Conservation (phyloP, 2,113 vertebrate genomes). For the Hypanus sabinus region DNA sequence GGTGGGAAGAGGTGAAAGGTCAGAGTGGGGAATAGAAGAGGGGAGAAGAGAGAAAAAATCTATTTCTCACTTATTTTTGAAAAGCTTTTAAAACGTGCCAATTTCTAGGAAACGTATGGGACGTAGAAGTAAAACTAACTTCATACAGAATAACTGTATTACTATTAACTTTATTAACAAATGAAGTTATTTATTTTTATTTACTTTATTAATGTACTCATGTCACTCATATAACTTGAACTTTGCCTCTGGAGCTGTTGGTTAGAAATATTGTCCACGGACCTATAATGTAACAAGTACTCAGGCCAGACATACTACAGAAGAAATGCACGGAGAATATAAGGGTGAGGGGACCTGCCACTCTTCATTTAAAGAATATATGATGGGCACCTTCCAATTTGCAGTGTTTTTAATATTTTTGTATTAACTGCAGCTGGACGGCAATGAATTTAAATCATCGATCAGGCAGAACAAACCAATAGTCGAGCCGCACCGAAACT, state of each 20-base stretch:
- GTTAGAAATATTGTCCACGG: not conserved
- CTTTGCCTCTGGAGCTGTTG: not conserved
- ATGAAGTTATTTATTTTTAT: too few species aligned
- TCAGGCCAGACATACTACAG: not conserved
- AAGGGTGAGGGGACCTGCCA: not conserved
- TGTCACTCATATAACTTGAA: not conserved
- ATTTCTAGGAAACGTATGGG: not conserved
- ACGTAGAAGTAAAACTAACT: not conserved
- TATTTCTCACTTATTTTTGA: too few species aligned
- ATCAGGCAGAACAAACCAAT: not conserved
- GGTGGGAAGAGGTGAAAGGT: too few species aligned
- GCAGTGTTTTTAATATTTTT: not conserved
- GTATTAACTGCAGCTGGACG: too few species aligned
- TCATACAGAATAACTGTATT: not conserved
- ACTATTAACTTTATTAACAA: not conserved
- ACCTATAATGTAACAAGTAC: not conserved
- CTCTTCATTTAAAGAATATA: not conserved
- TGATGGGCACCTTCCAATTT: not conserved
- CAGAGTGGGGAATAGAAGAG: too few species aligned
- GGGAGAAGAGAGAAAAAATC: too few species aligned
- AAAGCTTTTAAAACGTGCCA: not conserved
- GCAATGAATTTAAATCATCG: not conserved
- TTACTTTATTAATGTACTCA: not conserved
- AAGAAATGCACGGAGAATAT: not conserved
- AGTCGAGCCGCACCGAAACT: too few species aligned